A percentile compares a stretch with the other conserved stretches of the same genome.
Conservation (phyloP, 2,113 vertebrate species). For the Mesembrinibis cayennensis region DNA sequence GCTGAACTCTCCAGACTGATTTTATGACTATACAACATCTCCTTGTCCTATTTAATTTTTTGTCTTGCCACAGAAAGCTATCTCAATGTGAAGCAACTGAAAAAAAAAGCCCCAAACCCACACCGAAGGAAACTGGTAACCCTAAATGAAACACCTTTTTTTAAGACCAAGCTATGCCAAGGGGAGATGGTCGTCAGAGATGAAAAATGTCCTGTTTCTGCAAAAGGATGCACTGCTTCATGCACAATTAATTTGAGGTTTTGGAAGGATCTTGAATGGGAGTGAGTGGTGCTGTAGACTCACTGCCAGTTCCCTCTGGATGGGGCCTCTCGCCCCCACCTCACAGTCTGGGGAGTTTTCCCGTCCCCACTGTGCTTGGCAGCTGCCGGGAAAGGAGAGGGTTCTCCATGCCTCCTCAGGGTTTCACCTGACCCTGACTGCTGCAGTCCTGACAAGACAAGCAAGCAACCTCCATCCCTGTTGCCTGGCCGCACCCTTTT, state of each 20-base stretch:
- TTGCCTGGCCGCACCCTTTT: rapidly evolving
- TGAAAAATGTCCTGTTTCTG: neutral
- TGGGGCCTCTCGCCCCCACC: neutral
- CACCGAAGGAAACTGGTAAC: neutral
- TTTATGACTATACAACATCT: neutral
- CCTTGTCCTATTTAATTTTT: neutral
- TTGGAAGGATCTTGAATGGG: neutral
- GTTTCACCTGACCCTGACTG: neutral
- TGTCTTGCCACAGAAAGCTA: neutral
- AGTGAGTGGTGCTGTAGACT: neutral
- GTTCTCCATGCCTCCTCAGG: neutral
- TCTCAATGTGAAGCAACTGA: neutral
- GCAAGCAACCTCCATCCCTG: neutral
- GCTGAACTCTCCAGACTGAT: neutral
- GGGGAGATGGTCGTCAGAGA: neutral
- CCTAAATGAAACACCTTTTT: neutral
- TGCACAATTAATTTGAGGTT: neutral
- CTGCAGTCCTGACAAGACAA: neutral
- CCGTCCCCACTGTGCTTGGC: rapidly evolving
- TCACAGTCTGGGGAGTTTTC: neutral
- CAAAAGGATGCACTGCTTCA: rapidly evolving
- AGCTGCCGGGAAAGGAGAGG: neutral
- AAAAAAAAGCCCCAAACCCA: rapidly evolving
- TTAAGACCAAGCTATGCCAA: neutral
- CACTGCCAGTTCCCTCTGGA: neutral